Base-by-base conservation (phyloP, 2,888 invertebrate species). In the Marronus borbonicus region DNA sequence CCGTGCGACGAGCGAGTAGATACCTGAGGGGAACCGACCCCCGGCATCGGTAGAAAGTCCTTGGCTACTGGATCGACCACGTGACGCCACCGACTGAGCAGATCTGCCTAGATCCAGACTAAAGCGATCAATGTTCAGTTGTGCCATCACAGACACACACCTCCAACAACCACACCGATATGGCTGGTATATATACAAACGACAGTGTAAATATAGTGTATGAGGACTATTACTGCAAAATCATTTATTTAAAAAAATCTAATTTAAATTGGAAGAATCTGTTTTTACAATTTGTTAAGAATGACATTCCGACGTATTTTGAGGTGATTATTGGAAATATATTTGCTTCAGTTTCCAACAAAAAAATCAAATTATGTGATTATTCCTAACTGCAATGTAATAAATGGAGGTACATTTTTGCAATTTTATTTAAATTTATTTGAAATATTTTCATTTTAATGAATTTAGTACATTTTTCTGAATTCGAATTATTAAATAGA, bases 21-120 rank as follows among this genome's bases (percentile, higher is more conserved):
- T 72, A 58, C 72, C 58, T 58, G 58, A 58, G 12, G 58, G 36
- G 72, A 39, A 72, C 85, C 86, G 85, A 85, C 86, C 84, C 86
- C 88, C 88, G 87, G 90, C 90, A 89, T 89, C 91, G 90, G 89
- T 89, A 89, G 89, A 86, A 88, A 74, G 87, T 89, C 88, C 89
- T 89, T 90, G 90, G 90, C 90, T 90, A 89, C 90, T 90, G 90
- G 90, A 91, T 89, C 90, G 90, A 91, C 90, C 90, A 90, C 89
- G 91, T 91, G 91, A 91, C 90, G 90, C 90, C 91, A 91, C 91
- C 89, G 89, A 91, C 91, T 91, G 91, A 91, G 90, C 91, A 91
- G 91, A 91, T 91, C 91, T 90, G 91, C 91, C 89, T 89, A 89
- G 86, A 85, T 85, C 85, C 86, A 84, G 86, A 87, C 86, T 86